Percentiles rank a stretch among this genome's conserved stretches.
phyloP scores from a whole-genome alignment of 2,888 invertebrate species.

The Aleiodes alternator region DNA sequence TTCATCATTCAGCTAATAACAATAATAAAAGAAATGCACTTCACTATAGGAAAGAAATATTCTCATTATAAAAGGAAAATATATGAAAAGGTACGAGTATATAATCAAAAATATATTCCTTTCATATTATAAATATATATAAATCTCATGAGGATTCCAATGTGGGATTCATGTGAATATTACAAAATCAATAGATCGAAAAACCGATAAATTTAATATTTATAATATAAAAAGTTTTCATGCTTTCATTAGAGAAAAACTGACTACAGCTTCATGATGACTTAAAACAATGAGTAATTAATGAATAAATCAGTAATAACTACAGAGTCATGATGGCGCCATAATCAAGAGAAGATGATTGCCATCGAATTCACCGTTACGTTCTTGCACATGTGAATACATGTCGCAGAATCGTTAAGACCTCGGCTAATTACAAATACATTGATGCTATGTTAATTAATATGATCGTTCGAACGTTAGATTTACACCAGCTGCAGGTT shows the following conservation, averaged over 20 bases:
- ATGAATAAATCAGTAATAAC: conserved; percentile 18
- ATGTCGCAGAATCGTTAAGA: conserved; percentile 36
- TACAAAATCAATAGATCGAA: too few species aligned
- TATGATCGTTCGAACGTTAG: conserved; percentile 58
- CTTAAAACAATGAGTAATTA: conserved; percentile 30
- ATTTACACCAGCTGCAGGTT: conserved; percentile 21
- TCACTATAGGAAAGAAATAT: too few species aligned
- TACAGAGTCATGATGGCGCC: conserved; percentile 14
- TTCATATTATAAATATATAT: too few species aligned
- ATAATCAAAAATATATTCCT: too few species aligned
- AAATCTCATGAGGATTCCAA: too few species aligned
- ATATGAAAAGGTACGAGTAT: too few species aligned
- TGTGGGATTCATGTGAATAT: too few species aligned
- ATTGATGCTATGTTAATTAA: conserved; percentile 55
- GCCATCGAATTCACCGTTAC: conserved; percentile 29
- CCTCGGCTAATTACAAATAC: conserved; percentile 55
- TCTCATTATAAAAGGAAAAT: too few species aligned
- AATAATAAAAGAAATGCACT: too few species aligned
- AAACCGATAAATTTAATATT: too few species aligned
- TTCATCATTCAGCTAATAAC: too few species aligned
- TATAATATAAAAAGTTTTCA: background rate
- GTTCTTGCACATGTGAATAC: conserved; percentile 11
- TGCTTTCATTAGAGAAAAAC: background rate
- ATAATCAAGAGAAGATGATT: conserved; percentile 22
- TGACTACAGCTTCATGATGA: background rate